Base-by-base conservation (phyloP, 2,113 vertebrate species). In the Collichthys lucidus region DNA sequence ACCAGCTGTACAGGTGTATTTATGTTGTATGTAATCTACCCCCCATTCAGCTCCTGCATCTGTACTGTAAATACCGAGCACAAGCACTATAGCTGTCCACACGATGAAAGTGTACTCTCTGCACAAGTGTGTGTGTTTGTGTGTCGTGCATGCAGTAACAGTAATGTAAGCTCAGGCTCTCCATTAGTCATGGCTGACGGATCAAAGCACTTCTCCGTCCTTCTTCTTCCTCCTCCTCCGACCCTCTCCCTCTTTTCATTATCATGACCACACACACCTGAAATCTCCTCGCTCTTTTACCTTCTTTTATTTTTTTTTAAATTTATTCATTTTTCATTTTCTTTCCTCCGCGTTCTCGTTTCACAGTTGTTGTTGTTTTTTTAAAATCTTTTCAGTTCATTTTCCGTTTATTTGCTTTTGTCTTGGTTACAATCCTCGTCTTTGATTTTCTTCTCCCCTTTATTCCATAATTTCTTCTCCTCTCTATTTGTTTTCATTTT, bases 131-230 rank as follows among this genome's bases (percentile, higher is more conserved):
- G 42, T 16, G 42, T 46, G 59, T 29, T 44, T 60, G 53, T 63
- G 79, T 76, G 56, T 77, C 53, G 44, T 56, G 60, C 47, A 66
- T 76, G 74, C 61, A 68, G 81, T 46, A 60, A 64, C 59, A 74
- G 81, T 76, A 92, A 75, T 79, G 75, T 74, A 74, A 83, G 84
- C 87, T 66, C 52, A 63, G 65, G 67, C 79, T 86, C 62, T 86
- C 74, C 74, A 89, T 92, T 92, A 82, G 86, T 90, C 80, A 84
- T 59, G 78, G 81, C 61, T 82, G 74, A 74, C 67, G 84, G 89
- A 93, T 92, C 87, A 94, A 91, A 90, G 91, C 77, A 14, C n/a
- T 52, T 49, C 82, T 85, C 74, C 77, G 44, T 85, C 82, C 71
- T 50, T 79, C 74, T 66, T 26, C 40, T 57, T 70, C 22, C 49